Conservation (phyloP, 2,888 invertebrate genomes). For the Heliconius erato region DNA sequence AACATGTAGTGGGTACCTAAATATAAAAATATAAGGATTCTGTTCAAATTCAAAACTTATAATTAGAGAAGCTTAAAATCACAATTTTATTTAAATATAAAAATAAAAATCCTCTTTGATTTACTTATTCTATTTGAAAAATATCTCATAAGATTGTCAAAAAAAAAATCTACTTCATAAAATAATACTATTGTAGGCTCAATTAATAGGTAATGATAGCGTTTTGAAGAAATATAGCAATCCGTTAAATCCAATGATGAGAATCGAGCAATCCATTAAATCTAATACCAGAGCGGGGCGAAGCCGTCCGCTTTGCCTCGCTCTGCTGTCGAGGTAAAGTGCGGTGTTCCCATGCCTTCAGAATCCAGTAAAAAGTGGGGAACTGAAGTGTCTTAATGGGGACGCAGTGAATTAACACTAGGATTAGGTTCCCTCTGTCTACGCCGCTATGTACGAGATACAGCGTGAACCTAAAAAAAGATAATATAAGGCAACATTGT, state of each 20-base stretch:
- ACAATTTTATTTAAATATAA: background rate
- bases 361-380: too few relatives aligned
- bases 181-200: background rate
- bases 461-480: constrained; percentile 10
- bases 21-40: too few relatives aligned
- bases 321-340: too few relatives aligned
- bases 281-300: too few relatives aligned
- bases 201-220: background rate
- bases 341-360: too few relatives aligned
- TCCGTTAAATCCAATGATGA: background rate
- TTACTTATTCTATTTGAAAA: background rate
- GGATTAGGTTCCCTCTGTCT: too few relatives aligned
- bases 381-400: too few relatives aligned
- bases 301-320: too few relatives aligned
- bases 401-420: too few relatives aligned
- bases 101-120: too few relatives aligned
- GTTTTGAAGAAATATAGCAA: background rate
- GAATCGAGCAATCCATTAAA: too few relatives aligned
- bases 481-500: constrained; percentile 46
- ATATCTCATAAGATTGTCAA: background rate
- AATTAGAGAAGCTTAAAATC: background rate
- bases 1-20: background rate
- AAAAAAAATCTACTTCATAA: background rate
- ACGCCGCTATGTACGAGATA: too few relatives aligned
- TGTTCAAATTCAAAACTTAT: background rate